These are phyloP conservation scores for Gymnopithys bicolor DNA, from an alignment of 2,797 vertebrate genomes.

Conservation along the genomic window DNA sequence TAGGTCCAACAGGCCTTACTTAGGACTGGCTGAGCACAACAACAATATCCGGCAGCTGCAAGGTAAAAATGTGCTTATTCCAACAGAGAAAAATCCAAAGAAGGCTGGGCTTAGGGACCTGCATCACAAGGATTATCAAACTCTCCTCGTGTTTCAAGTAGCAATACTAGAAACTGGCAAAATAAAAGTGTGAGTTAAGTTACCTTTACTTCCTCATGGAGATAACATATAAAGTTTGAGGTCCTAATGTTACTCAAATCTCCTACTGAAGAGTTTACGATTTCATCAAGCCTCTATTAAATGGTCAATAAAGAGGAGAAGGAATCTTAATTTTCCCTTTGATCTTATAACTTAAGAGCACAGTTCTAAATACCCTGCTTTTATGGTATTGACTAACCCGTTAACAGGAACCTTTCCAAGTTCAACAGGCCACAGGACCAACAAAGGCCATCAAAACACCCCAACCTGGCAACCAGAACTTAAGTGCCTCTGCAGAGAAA, in stretches of 20 bases:
- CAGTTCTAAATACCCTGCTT: neutral
- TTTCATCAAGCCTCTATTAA: neutral
- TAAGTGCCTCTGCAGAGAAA: neutral
- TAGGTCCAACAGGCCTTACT: neutral
- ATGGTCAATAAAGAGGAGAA: neutral
- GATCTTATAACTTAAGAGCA: neutral
- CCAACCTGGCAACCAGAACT: neutral
- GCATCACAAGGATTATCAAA: neutral
- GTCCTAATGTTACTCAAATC: neutral
- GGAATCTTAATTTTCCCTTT: neutral
- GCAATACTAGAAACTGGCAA: neutral
- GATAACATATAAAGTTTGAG: neutral
- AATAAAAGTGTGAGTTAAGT: neutral
- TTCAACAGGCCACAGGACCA: neutral
- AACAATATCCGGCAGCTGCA: constrained; percentile 50
- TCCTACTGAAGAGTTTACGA: neutral
- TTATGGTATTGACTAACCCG: neutral
- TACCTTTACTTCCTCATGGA: neutral
- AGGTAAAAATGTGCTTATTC: constrained; percentile 42
- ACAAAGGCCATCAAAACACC: neutral
- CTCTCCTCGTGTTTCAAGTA: neutral
- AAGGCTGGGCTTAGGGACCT: neutral
- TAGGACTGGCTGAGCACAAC: neutral
- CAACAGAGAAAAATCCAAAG: neutral
- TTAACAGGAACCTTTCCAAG: neutral